These are phyloP conservation scores for Pogonus chalceus DNA, from an alignment of 1,140 invertebrate species.

Conservation along the genomic window DNA sequence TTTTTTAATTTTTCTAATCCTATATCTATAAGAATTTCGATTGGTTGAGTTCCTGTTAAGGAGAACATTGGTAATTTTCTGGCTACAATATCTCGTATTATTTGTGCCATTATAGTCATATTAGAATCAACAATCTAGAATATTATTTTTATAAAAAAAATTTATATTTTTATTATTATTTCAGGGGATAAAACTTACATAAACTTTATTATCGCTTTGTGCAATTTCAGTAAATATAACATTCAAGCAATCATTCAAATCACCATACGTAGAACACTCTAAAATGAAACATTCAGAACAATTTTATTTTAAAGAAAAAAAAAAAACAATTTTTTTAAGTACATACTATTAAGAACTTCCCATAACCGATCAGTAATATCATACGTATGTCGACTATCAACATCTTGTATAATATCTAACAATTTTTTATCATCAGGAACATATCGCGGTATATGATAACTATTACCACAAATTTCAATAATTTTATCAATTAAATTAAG, in stretches of 20 bases:
- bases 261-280: not conserved
- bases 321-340: too few species aligned
- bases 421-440: not conserved
- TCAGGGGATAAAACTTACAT: not conserved
- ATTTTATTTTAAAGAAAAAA: too few species aligned
- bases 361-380: not conserved
- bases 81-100: not conserved
- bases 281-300: not conserved
- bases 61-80: slow-evolving; percentile 14
- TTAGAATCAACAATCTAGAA: not conserved
- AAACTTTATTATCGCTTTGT: not conserved
- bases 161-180: not conserved
- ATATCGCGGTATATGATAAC: not conserved
- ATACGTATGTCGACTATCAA: not conserved
- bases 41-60: slow-evolving; percentile 24
- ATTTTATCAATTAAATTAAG: not conserved
- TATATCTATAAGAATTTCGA: slow-evolving; percentile 32
- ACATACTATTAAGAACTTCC: not conserved
- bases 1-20: slow-evolving; percentile 33
- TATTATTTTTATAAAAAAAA: not conserved
- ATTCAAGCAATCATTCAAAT: not conserved
- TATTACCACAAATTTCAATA: not conserved
- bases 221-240: not conserved
- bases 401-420: not conserved
- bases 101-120: not conserved